A percentile compares a stretch with the other conserved stretches of the same genome.
phyloP scores from a whole-genome alignment of 2,113 vertebrate species.

The Triplophysa dalaica region DNA sequence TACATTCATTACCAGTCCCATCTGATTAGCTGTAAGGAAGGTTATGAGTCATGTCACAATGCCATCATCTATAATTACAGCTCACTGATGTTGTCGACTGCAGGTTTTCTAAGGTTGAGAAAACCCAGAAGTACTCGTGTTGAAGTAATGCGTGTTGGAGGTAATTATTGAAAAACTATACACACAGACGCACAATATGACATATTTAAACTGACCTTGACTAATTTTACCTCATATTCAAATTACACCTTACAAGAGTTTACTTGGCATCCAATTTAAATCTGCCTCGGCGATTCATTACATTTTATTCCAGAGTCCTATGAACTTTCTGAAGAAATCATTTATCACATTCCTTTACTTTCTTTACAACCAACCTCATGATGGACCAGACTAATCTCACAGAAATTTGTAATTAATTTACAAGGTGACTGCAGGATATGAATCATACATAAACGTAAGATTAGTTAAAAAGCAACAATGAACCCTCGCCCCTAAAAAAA shows the following conservation, averaged over 20 bases:
- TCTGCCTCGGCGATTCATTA: not conserved
- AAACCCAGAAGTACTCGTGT: not conserved
- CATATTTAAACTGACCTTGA: not conserved
- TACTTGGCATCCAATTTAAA: not conserved
- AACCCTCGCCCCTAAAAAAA: too few relatives aligned
- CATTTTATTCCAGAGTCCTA: not conserved
- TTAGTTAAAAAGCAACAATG: too few relatives aligned
- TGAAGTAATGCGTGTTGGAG: not conserved
- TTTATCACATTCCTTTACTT: too few relatives aligned
- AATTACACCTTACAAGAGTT: not conserved
- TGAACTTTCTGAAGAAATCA: too few relatives aligned
- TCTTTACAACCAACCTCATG: too few relatives aligned
- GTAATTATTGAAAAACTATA: slow-evolving; percentile 9
- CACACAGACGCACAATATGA: not conserved
- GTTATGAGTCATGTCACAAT: slow-evolving; percentile 39
- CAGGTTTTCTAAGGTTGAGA: slow-evolving; percentile 23
- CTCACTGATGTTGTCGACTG: slow-evolving; percentile 17
- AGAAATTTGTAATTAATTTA: too few relatives aligned
- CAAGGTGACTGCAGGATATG: too few relatives aligned
- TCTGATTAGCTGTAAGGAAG: slow-evolving; percentile 51
- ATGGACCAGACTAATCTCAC: too few relatives aligned
- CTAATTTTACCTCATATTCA: not conserved
- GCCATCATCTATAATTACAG: slow-evolving; percentile 35
- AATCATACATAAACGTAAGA: too few relatives aligned
- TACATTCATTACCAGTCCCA: slow-evolving; percentile 46